phyloP scores from a whole-genome alignment of 2,797 vertebrate species.

The Anolis apletophallus region DNA sequence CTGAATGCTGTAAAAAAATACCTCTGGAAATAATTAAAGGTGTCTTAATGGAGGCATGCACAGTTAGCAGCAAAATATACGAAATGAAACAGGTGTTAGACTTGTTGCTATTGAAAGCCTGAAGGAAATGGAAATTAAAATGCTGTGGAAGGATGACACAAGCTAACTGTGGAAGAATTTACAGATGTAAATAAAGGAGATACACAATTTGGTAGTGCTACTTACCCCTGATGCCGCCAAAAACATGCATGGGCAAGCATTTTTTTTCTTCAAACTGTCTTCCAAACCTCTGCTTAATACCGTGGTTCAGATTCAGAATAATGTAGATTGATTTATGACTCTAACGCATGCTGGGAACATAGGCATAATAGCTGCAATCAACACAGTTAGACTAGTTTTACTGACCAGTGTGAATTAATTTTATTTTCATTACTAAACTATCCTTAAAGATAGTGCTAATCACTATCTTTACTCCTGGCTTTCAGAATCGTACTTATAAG shows the following conservation, averaged over 20 bases:
- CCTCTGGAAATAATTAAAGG: slow-evolving; percentile 53
- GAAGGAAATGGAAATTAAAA: slow-evolving; percentile 55
- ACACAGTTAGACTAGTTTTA: slow-evolving; percentile 27
- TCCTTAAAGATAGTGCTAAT: slow-evolving; percentile 26
- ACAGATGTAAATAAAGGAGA: slow-evolving; percentile 54
- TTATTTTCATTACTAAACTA: slow-evolving; percentile 29
- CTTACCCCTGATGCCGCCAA: slow-evolving; percentile 36
- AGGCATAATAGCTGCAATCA: slow-evolving; percentile 10
- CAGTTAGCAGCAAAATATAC: slow-evolving; percentile 56
- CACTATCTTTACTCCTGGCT: neutral
- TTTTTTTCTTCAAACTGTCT: neutral
- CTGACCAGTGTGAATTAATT: neutral
- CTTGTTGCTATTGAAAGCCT: slow-evolving; percentile 60
- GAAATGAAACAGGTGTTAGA: slow-evolving; percentile 53
- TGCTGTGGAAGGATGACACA: slow-evolving; percentile 58
- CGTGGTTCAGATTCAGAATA: slow-evolving; percentile 3
- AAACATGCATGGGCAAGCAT: neutral
- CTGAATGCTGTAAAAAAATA: slow-evolving; percentile 45
- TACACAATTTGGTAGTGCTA: slow-evolving; percentile 41
- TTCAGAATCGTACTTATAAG: slow-evolving; percentile 20
- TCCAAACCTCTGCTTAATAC: neutral
- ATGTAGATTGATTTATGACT: neutral
- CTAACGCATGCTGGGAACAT: slow-evolving; percentile 21
- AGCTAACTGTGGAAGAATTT: slow-evolving; percentile 58
- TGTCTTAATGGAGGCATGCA: slow-evolving; percentile 58